Evolutionary conservation across 2,797 vertebrate species (phyloP).

Genomic region (Sciaenops ocellatus): DNA sequence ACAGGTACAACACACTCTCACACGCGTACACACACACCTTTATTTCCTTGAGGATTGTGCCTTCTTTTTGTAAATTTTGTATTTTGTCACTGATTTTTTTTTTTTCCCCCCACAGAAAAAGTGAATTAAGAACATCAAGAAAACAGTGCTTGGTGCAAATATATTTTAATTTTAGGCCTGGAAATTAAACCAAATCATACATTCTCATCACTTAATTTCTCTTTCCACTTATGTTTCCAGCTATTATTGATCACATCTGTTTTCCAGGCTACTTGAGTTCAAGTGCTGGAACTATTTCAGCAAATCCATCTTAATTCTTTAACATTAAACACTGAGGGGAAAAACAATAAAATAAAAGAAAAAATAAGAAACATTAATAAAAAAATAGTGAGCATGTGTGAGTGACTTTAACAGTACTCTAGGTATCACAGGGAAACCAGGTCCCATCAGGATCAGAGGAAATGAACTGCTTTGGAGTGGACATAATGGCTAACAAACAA

Average conservation of each 20-base stretch:
- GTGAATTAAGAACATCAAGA: not conserved
- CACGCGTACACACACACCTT: not conserved
- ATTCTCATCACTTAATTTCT: constrained; percentile 21
- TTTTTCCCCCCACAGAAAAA: not conserved
- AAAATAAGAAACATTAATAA: constrained; percentile 15
- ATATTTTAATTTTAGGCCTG: constrained; percentile 74
- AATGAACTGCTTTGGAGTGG: constrained; percentile 15
- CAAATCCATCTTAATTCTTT: constrained; percentile 26
- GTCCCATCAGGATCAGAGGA: constrained; percentile 29
- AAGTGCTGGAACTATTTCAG: constrained; percentile 27
- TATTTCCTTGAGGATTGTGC: not conserved
- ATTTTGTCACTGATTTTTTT: not conserved
- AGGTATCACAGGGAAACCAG: constrained; percentile 38
- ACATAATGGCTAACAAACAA: constrained; percentile 12
- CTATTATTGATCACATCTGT: not conserved
- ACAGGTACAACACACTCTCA: not conserved
- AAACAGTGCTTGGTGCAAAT: constrained; percentile 59
- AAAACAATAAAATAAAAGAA: not conserved
- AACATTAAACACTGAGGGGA: constrained; percentile 30
- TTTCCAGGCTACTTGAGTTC: constrained; percentile 30
- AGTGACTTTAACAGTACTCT: constrained; percentile 3
- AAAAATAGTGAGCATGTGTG: constrained; percentile 9
- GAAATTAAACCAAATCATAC: constrained; percentile 57
- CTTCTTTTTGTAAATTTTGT: not conserved
- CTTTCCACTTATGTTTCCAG: constrained; percentile 20